Evolutionary conservation across 2,888 invertebrate genomes (phyloP).

Genomic region (Unio delphinus): DNA sequence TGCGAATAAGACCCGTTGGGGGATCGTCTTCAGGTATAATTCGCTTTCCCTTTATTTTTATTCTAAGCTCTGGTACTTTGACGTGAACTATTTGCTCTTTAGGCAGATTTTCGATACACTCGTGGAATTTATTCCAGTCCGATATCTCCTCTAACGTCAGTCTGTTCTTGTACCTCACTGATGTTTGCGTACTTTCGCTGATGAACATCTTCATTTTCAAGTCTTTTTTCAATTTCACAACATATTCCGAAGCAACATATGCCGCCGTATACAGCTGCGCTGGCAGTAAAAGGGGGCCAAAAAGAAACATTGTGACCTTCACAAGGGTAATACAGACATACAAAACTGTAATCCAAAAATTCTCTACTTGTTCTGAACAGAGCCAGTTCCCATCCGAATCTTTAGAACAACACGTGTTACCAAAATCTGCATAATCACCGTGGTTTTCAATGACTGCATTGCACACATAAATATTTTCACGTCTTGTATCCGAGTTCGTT

Average conservation of each 20-base stretch:
- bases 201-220: conserved; percentile 57
- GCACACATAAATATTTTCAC: conserved; percentile 49
- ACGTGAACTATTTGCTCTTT: conserved; percentile 52
- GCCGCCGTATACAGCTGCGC: conserved; percentile 59
- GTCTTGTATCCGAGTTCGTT: conserved; percentile 9
- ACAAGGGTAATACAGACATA: conserved; percentile 58
- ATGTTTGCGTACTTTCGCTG: conserved; percentile 49
- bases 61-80: conserved; percentile 50
- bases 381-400: conserved; percentile 35
- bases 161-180: conserved; percentile 50
- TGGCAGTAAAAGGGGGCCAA: conserved; percentile 63
- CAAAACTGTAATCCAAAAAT: conserved; percentile 59
- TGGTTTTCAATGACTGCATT: conserved; percentile 55
- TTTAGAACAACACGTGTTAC: conserved; percentile 57
- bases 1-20: conserved; percentile 58
- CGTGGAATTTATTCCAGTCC: conserved; percentile 53
- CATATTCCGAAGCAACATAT: conserved; percentile 63
- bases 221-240: conserved; percentile 55
- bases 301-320: conserved; percentile 61
- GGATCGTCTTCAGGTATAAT: conserved; percentile 63
- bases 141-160: conserved; percentile 52
- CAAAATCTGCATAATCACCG: conserved; percentile 49
- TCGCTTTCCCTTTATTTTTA: conserved; percentile 62
- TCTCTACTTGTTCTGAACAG: conserved; percentile 54
- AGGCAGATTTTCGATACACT: conserved; percentile 44